Percentiles rank a stretch among this genome's conserved stretches.
These are phyloP conservation scores for Chloromyia formosa DNA, from an alignment of 2,888 invertebrate species.

Conservation along the genomic window DNA sequence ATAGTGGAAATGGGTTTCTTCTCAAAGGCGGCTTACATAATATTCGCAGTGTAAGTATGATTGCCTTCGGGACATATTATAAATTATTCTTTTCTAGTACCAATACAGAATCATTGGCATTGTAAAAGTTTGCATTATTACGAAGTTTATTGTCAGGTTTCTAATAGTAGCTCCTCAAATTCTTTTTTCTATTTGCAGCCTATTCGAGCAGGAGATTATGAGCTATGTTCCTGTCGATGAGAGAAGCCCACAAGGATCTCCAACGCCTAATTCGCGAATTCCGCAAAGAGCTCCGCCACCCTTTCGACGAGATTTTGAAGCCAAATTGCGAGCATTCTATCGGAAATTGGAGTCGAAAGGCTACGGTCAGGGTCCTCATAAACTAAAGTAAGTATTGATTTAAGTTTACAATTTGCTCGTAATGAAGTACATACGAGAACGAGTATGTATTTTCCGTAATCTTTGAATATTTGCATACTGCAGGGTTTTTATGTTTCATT, in stretches of 20 bases:
- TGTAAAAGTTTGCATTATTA: no score
- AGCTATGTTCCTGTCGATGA: conserved; percentile 85
- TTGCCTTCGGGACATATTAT: background rate
- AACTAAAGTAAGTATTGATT: conserved; percentile 89
- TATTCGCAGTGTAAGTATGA: conserved; percentile 80
- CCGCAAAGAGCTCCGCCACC: conserved; percentile 87
- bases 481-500: no score
- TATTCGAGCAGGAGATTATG: conserved; percentile 99
- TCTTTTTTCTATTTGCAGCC: conserved; percentile 70
- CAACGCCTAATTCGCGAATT: conserved; percentile 76
- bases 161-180: no score
- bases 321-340: conserved; percentile 93
- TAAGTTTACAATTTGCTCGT: no score
- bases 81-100: no score
- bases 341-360: conserved; percentile 95
- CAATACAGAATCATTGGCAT: no score
- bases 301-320: conserved; percentile 92
- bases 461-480: background rate
- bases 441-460: no score
- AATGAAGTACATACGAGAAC: no score
- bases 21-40: conserved; percentile 79
- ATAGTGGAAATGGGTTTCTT: conserved; percentile 73
- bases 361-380: conserved; percentile 96
- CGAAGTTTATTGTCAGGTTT: no score
- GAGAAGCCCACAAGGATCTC: conserved; percentile 72